Conservation (phyloP, 2,797 vertebrate species). For the Sebastes itinus region DNA sequence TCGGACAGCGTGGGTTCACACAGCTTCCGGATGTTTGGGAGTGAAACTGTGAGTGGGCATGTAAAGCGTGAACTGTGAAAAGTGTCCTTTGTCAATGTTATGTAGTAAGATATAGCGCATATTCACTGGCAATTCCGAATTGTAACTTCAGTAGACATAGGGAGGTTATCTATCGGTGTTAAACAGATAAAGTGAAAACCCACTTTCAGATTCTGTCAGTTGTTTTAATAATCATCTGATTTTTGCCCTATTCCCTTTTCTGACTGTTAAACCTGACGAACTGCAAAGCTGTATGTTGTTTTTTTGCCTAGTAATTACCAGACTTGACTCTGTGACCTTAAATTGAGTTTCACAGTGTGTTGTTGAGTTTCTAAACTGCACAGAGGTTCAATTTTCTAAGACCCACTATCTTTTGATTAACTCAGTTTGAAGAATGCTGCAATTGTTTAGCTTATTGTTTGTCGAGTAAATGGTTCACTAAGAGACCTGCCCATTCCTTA, state of each 20-base stretch:
- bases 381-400: neutral
- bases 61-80: neutral
- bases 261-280: neutral
- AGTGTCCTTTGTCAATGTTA: neutral
- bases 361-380: neutral
- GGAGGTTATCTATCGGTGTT: neutral
- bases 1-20: neutral
- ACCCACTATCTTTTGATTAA: neutral
- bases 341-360: neutral
- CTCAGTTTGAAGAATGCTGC: constrained; percentile 6
- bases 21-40: neutral
- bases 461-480: neutral
- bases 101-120: neutral
- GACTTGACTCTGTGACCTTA: neutral
- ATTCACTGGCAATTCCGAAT: neutral
- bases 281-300: neutral
- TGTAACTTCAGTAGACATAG: neutral
- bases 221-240: neutral
- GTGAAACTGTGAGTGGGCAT: neutral
- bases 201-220: neutral
- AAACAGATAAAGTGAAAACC: neutral
- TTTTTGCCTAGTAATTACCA: neutral
- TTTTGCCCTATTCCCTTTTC: neutral
- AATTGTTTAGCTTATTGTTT: constrained; percentile 4
- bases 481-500: constrained; percentile 5